Evolutionary conservation across 2,797 vertebrate species (phyloP).

Genomic region (Gila robusta): DNA sequence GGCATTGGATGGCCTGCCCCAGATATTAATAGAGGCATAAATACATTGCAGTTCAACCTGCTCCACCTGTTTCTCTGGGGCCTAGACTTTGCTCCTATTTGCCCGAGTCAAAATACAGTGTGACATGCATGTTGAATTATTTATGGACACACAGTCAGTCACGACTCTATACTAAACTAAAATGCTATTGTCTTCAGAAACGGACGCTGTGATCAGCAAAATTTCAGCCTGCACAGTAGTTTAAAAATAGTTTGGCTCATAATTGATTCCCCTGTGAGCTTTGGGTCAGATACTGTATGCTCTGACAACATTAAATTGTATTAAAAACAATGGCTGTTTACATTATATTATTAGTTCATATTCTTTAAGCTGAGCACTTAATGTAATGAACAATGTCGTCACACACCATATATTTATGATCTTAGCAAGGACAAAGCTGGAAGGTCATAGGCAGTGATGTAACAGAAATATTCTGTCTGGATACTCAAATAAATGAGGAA

Average conservation of each 20-base stretch:
- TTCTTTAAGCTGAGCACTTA: conserved; percentile 11
- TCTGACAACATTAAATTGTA: background rate
- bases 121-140: conserved; percentile 24
- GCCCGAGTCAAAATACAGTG: conserved; percentile 3
- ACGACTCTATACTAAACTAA: background rate
- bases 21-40: conserved; percentile 51
- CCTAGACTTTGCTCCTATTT: conserved; percentile 10
- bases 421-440: background rate
- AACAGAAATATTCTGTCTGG: background rate
- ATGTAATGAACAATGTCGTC: background rate
- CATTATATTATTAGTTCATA: background rate
- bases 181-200: conserved; percentile 26
- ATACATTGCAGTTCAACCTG: conserved; percentile 31
- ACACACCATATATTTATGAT: background rate
- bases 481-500: background rate
- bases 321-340: background rate
- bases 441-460: background rate
- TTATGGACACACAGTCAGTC: conserved; percentile 25
- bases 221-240: conserved; percentile 17
- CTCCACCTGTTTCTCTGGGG: conserved; percentile 27
- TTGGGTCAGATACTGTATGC: background rate
- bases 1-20: conserved; percentile 40
- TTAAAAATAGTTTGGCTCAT: background rate
- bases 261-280: conserved; percentile 21
- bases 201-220: background rate